Conservation (phyloP, 2,113 vertebrate genomes). For the Macheiramphus alcinus region DNA sequence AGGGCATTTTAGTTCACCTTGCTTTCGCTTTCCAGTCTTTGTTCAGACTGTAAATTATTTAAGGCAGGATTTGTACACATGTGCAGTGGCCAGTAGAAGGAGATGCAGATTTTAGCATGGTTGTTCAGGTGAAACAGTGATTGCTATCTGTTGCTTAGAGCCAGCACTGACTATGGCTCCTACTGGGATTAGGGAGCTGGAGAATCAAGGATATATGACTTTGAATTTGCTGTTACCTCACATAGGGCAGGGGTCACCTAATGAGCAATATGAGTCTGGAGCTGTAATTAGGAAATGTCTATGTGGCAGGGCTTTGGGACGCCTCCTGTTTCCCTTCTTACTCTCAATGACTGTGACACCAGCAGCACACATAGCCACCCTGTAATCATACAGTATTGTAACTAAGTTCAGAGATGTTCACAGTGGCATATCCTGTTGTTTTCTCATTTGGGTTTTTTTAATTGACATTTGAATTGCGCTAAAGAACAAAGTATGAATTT, state of each 20-base stretch:
- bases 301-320: not conserved
- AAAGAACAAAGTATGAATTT: not conserved
- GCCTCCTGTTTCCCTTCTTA: not conserved
- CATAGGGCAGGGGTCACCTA: not conserved
- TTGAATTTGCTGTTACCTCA: not conserved
- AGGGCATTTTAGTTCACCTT: not conserved
- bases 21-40: not conserved
- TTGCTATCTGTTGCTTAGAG: not conserved
- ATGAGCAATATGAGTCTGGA: not conserved
- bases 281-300: not conserved
- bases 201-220: not conserved
- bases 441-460: not conserved
- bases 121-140: not conserved
- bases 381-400: fast-evolving
- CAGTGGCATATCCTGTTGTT: not conserved
- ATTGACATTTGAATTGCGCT: not conserved
- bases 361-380: not conserved
- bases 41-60: not conserved
- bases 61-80: not conserved
- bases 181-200: not conserved
- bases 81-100: not conserved
- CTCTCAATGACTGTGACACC: not conserved
- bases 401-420: not conserved
- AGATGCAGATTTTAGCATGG: not conserved
- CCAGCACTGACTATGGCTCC: not conserved